Percentiles rank a stretch among this genome's conserved stretches.
Conservation (phyloP, 2,888 invertebrate species). For the Chrysolina oricalcia region DNA sequence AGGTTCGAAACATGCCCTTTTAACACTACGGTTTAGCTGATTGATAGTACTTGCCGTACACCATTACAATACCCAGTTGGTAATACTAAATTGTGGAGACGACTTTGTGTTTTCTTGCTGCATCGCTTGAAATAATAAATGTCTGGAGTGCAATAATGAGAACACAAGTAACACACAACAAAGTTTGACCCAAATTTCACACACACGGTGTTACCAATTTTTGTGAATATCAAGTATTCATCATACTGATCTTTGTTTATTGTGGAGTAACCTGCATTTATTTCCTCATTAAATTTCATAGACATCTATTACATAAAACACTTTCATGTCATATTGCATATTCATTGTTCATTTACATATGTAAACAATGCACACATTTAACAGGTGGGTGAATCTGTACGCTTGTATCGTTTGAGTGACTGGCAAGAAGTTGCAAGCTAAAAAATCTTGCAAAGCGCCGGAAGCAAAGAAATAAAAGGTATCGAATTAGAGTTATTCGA, state of each 20-base stretch:
- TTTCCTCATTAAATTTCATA: background rate
- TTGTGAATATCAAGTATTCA: no score
- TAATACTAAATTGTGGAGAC: no score
- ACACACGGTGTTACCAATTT: no score
- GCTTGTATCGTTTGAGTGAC: background rate
- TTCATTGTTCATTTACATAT: constrained; percentile 8
- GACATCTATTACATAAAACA: background rate
- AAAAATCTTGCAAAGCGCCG: background rate
- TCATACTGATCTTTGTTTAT: background rate
- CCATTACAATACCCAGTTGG: no score
- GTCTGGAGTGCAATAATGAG: no score
- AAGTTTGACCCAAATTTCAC: no score
- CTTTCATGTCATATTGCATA: constrained; percentile 14
- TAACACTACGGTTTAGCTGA: no score
- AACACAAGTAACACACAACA: no score
- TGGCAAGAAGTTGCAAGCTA: background rate
- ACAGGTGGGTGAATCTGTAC: background rate
- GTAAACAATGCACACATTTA: constrained; percentile 10
- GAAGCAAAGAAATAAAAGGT: background rate
- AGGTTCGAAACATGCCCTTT: no score
- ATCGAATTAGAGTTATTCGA: background rate
- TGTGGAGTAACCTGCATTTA: background rate
- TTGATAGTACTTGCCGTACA: no score
- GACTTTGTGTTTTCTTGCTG: no score
- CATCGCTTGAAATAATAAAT: no score